These are phyloP conservation scores for Lepidothrix coronata DNA, from an alignment of 2,113 vertebrate genomes.

Conservation along the genomic window DNA sequence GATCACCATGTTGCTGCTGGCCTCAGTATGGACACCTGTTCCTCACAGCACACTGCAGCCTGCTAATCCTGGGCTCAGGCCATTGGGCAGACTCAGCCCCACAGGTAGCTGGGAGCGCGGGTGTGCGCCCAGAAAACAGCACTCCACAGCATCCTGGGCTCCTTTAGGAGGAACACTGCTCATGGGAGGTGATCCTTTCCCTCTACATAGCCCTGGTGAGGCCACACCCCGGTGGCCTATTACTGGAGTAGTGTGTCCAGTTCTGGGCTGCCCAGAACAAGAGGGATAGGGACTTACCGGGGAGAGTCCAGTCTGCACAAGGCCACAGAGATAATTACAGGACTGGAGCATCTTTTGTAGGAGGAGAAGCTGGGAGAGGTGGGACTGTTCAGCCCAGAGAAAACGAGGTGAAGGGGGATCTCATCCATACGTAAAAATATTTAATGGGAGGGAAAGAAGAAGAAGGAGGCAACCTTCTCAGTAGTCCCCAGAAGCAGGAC, in stretches of 20 bases:
- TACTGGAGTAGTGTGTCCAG: not conserved
- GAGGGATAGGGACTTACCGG: not conserved
- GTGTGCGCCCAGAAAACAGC: rapidly evolving
- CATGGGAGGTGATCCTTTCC: not conserved
- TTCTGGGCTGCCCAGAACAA: not conserved
- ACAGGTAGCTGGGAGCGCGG: not conserved
- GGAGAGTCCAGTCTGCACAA: not conserved
- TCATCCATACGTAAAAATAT: not conserved
- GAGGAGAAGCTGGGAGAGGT: not conserved
- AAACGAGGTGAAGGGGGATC: not conserved
- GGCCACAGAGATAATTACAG: not conserved
- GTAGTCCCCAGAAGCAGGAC: not conserved
- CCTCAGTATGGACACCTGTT: not conserved
- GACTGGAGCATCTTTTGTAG: not conserved
- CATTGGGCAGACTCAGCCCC: not conserved
- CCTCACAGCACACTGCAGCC: not conserved
- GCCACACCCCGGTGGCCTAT: not conserved
- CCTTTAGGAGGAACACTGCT: not conserved
- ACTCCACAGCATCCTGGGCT: not conserved
- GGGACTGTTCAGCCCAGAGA: not conserved
- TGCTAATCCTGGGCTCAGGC: rapidly evolving
- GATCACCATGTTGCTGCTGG: not conserved
- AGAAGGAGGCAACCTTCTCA: not conserved
- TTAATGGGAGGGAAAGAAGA: not conserved
- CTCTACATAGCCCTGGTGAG: not conserved